Evolutionary conservation across 2,113 vertebrate species (phyloP), one percentile per base, ranked within the genome.

Genomic region (Leucosticte australis): DNA sequence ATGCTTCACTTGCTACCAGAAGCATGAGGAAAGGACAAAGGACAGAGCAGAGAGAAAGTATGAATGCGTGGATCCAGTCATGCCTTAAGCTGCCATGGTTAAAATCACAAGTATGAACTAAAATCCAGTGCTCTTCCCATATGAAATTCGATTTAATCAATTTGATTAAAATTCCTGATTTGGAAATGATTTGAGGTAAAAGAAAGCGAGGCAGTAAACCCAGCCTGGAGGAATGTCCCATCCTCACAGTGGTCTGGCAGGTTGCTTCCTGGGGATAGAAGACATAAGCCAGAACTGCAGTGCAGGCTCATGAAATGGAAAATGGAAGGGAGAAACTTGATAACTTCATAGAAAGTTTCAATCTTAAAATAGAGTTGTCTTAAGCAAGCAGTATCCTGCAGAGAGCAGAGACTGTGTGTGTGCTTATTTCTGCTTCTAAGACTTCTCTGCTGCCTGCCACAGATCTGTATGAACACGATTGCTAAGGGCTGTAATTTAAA

Each of bases 151-250:
- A 77, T 83, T 65, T 31, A 93, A 76, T 70, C 63, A 67, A 50
- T 3, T 0, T 70, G 23, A 86, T 86, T 92, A 86, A 94, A 88
- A 92, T 62, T 92, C 53, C 53, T 85, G 33, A 37, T 92, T 92
- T 87, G 50, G 46, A 95, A 94, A 87, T 31, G 9, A 64, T 77
- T 92, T 92, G 83, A 87, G 52, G 64, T 70, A 74, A 90, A 73
- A 93, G 41, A 53, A 79, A 91, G 39, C 47, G 62, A 83, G 30
- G 39, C 71, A 78, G 64, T 24, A 77, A 95, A 67, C 35, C 20
- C 79, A 78, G 76, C 73, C 56, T 68, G 44, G 52, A 83, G 87
- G 60, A 94, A 92, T 23, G 52, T 60, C 64, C 75, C 44, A 37
- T 84, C 56, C 44, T 68, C 76, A 21, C 55, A 68, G 60, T 3